Base-by-base conservation (phyloP, 2,113 vertebrate species). In the Heteronetta atricapilla region DNA sequence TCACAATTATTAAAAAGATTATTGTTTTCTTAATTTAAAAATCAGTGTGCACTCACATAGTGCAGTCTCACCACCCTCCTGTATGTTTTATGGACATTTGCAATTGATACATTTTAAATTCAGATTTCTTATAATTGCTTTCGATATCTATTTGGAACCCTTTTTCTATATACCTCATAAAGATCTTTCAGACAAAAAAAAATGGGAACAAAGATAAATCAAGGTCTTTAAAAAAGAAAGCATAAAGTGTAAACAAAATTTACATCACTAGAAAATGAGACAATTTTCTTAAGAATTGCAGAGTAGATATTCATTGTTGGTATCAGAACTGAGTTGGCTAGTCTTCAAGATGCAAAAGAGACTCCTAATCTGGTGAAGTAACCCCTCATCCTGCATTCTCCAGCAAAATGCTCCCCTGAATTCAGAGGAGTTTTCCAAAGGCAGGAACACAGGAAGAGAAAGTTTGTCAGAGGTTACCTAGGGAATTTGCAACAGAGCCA, bases 381-480 rank as follows among this genome's bases (percentile, higher is more conserved):
- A 84, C 83, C 86, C 74, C 69, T 95, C 80, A 86, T 90, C 66
- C 85, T 91, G 82, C 88, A 72, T 93, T 95, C 67, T 68, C 90
- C 86, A 86, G 86, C 60, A 93, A 93, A 95, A 95, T 92, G 88
- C 90, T 86, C 83, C 80, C 86, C 94, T 94, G 88, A 96, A 96
- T 90, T 92, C 66, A 84, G 80, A 94, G 44, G 77, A 97, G 95
- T 92, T 96, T 95, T 96, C 94, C 94, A 93, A 88, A 96, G 81
- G 93, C 92, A 95, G 66, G 44, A 92, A 88, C 77, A 79, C 63
- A 89, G 92, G 95, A 97, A 95, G 74, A 86, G 67, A 82, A 86
- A 87, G 74, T 89, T 96, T 96, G 95, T 92, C 93, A 96, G 94
- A 92, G 83, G 90, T 95, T 97, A 92, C 86, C 92, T 6, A 85